Percentiles rank a stretch among this genome's conserved stretches.
phyloP scores from a whole-genome alignment of 2,797 vertebrate genomes.

The Glyptemys insculpta region DNA sequence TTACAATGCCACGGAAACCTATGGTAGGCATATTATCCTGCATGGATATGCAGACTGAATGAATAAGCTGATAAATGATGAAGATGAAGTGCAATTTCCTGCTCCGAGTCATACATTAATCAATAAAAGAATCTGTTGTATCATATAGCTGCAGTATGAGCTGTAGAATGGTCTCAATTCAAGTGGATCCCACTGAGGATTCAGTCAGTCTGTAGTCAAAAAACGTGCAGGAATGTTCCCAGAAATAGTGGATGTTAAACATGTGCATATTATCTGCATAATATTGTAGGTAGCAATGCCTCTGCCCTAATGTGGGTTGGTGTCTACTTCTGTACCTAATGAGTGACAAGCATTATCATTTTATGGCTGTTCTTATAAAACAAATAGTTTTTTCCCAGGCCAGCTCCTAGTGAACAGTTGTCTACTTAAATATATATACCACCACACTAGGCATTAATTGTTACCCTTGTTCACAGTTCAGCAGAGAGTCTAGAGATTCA shows the following conservation, averaged over 20 bases:
- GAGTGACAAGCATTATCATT: not conserved
- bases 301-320: not conserved
- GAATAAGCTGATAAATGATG: constrained; percentile 16
- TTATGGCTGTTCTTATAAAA: not conserved
- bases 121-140: constrained; percentile 47
- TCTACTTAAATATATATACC: not conserved
- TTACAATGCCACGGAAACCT: not conserved
- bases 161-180: constrained; percentile 45
- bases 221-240: constrained; percentile 19
- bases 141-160: constrained; percentile 14
- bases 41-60: constrained; percentile 9
- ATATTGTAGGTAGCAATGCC: not conserved
- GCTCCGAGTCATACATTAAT: constrained; percentile 42
- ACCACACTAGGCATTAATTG: not conserved
- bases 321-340: constrained; percentile 6
- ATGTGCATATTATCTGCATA: not conserved
- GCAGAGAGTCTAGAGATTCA: not conserved
- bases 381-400: fast-evolving
- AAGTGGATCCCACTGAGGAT: constrained; percentile 14
- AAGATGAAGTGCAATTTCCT: constrained; percentile 20
- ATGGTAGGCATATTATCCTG: constrained; percentile 3
- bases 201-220: constrained; percentile 15
- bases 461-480: not conserved
- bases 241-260: constrained; percentile 27
- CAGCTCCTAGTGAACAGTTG: not conserved